Base-by-base conservation (phyloP, 2,888 invertebrate genomes). In the Linhomoeus sp. region DNA sequence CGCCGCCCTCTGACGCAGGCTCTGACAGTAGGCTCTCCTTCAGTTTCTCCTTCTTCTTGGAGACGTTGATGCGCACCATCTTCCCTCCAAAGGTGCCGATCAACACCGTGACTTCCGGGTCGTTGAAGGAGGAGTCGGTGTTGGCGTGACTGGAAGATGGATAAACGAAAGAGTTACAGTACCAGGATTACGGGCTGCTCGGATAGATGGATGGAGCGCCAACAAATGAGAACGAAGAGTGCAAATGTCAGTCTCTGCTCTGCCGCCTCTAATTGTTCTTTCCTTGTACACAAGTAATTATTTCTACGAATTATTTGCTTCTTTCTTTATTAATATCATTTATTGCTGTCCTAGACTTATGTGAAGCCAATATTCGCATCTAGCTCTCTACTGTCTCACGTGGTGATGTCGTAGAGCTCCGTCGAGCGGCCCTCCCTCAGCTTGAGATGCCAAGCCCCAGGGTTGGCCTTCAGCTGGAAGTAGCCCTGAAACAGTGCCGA, bases 381-480 rank as follows among this genome's bases (percentile, higher is more conserved):
- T n/a, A n/a, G n/a, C n/a, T n/a, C n/a, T n/a, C n/a, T n/a, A n/a
- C n/a, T n/a, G n/a, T n/a, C 29, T 29, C 33, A 36, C 36, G 23
- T 45, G n/a, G 24, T 77, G 56, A 97, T 86, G 58, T 86, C 81
- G 66, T 92, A 97, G 52, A 97, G 85, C 49, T 97, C 92, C 1
- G 78, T 76, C 2, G 92, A 94, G 54, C 88, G 76, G 7, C 97
- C 97, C 42, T 88, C 84, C 29, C 97, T 73, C 3, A 97, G 73
- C 5, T 79, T 74, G 50, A 97, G 68, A 23, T 80, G 71, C 94
- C 94, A 97, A 14, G 86, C 83, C 1, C 97, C 97, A 1, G 97
- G 94, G 66, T 84, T 87, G 0, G 94, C 94, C 70, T 61, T 61
- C 29, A 97, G 71, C 70, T 88, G 87, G 73, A 97, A 94, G 70